Evolutionary conservation across 2,888 invertebrate genomes (phyloP).

Genomic region (Dioctria linearis): DNA sequence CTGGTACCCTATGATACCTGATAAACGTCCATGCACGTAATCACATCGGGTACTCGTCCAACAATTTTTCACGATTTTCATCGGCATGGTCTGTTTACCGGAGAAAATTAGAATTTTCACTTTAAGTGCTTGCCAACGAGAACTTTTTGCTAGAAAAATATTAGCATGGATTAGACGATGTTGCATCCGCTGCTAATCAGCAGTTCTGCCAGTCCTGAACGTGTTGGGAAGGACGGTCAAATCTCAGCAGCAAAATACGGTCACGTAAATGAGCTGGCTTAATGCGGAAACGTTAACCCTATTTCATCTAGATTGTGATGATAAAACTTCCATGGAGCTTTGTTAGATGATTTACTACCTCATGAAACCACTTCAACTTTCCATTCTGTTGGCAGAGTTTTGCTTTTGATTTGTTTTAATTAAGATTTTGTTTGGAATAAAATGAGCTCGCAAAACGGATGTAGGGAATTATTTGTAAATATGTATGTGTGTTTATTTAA

Average conservation of each 20-base stretch:
- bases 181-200: background rate
- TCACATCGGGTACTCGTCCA: background rate
- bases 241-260: background rate
- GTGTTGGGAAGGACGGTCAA: background rate
- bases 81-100: background rate
- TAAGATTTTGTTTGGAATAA: background rate
- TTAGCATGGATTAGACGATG: background rate
- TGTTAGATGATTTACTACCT: background rate
- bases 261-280: conserved; percentile 10
- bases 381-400: background rate
- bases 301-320: background rate
- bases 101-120: conserved; percentile 8
- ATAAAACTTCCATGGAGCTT: conserved; percentile 2
- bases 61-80: conserved; percentile 13
- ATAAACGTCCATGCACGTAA: background rate
- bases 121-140: background rate
- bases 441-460: too few relatives aligned
- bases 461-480: too few relatives aligned
- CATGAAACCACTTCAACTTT: background rate
- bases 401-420: background rate
- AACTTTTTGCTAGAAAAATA: background rate
- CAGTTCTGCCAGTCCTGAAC: background rate
- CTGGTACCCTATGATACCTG: background rate
- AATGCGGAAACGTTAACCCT: background rate
- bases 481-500: too few relatives aligned